Evolutionary conservation across 1,140 invertebrate genomes (phyloP), one percentile per base, ranked within the genome.

Genomic region (Papilio helenus): DNA sequence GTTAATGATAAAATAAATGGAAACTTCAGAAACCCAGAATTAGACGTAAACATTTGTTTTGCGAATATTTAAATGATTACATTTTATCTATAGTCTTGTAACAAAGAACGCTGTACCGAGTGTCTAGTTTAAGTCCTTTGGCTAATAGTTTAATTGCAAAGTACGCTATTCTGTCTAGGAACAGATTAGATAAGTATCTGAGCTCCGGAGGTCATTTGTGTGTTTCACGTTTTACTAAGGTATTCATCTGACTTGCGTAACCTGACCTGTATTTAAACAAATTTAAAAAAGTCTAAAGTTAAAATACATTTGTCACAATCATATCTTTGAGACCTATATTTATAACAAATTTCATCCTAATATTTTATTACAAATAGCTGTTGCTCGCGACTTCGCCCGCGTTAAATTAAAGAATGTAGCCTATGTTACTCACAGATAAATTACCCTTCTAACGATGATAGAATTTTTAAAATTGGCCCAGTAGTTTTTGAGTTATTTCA

Each of bases 141-240:
- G 58, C 58, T 68, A 79, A 88, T 87, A 84, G 83, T 90, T 86
- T 88, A 89, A 89, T 88, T 89, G 89, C 87, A 85, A 81, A 80
- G 84, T 76, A 77, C 81, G 82, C 72, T 83, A 82, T 85, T 84
- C 84, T 83, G 85, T 72, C 72, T 77, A 73, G 61, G 61, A 68
- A 68, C 77, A 77, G 78, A 83, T 82, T 76, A 84, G 89, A 90
- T 88, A 87, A 80, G 81, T 83, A 87, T 89, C 89, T 83, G 76
- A 71, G 76, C 77, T 68, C 23, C 79, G 81, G 86, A 89, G 88
- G 87, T 88, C 87, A 88, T 83, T 81, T 76, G 82, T 76, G 71
- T 68, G 80, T 73, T 78, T 79, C 81, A 79, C 80, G 80, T 79
- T 82, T 84, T 84, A 83, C 83, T 84, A 77, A 81, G 85, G 86